phyloP scores from a whole-genome alignment of 2,888 invertebrate species.

The Melangyna quadrimaculata region DNA sequence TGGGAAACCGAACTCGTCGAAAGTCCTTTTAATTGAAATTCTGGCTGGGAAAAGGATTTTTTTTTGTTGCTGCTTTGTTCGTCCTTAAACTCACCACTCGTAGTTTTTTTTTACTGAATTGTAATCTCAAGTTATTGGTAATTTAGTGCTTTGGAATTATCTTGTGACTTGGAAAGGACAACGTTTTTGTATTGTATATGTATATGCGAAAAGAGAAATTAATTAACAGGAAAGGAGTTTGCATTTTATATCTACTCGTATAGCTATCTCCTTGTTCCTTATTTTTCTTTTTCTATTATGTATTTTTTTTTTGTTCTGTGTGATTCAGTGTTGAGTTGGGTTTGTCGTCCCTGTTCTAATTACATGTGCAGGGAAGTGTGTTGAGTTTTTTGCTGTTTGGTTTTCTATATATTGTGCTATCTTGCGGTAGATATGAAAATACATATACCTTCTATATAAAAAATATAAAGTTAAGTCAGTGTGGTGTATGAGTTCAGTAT shows the following conservation, averaged over 20 bases:
- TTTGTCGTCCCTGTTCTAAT: conserved; percentile 43
- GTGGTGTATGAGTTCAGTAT: not conserved
- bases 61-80: not conserved
- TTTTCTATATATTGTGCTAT: not conserved
- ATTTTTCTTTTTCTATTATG: not conserved
- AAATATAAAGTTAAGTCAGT: not conserved
- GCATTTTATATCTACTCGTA: conserved; percentile 10
- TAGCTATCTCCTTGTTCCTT: conserved; percentile 4
- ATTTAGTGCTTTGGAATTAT: conserved; percentile 49
- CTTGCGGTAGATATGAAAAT: not conserved
- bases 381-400: not conserved
- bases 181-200: conserved; percentile 31
- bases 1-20: conserved; percentile 30
- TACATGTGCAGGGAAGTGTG: conserved; percentile 43
- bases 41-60: conserved; percentile 12
- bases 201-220: conserved; percentile 54
- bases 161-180: conserved; percentile 30
- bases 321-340: not conserved
- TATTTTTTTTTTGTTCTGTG: not conserved
- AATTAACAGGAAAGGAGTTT: conserved; percentile 58
- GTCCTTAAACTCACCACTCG: not conserved
- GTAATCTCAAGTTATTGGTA: conserved; percentile 47
- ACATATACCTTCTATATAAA: not conserved
- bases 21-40: conserved; percentile 61
- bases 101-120: conserved; percentile 15